Base-by-base conservation (phyloP, 1,140 invertebrate species). In the Kradibia gibbosae region DNA sequence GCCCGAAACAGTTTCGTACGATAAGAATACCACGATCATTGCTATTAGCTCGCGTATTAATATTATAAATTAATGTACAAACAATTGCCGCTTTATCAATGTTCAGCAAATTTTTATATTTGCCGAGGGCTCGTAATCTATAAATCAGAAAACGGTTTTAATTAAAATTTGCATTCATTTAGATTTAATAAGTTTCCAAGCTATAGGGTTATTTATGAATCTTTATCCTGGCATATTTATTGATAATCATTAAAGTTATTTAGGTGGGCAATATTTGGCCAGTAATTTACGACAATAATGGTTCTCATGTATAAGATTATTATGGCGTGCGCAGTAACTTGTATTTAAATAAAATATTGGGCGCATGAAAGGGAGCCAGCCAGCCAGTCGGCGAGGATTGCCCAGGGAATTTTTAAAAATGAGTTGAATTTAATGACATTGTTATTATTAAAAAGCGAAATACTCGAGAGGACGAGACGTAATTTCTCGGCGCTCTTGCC, bases 171-270 rank as follows among this genome's bases (percentile, higher is more conserved):
- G 45, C 76, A 39, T 53, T 17, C 73, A 28, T 45, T 70, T 67
- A 78, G 62, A 78, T 78, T 78, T 78, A 67, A 78, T 78, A 78
- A 78, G n/a, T n/a, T n/a, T n/a, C n/a, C n/a, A n/a, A 78, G 76
- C 50, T 70, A 45, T 50, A 3, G 60, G 28, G 25, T 78, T 67
- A 78, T 78, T 78, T 78, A 78, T 78, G 34, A 31, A 55, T 78
- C 71, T 71, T 78, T 71, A 55, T 36, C 34, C 36, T 2, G 31
- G 17, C 17, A 78, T 48, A 76, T 76, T 65, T 67, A 67, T 67
- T 67, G 42, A 78, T 53, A 71, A 55, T 57, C 77, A 57, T 55
- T 53, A 71, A 78, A 71, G 42, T 57, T 78, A 48, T 48, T 78
- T 71, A 71, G 77, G 62, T 48, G 65, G 3, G 65, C 76, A 25